Conservation (phyloP, 2,113 vertebrate species). For the Lagopus leucura region DNA sequence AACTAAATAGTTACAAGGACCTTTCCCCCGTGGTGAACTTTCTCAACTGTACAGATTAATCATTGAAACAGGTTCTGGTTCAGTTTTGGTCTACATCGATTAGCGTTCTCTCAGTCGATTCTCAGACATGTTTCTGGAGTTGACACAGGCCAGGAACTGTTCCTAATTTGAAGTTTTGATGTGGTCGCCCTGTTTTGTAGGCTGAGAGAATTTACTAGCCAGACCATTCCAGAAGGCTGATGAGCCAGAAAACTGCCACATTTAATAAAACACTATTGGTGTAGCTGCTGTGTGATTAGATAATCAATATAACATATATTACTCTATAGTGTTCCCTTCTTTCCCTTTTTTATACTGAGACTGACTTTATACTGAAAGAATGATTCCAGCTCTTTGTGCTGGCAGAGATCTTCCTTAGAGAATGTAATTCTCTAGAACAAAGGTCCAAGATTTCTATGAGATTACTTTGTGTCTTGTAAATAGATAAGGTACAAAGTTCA, state of each 20-base stretch:
- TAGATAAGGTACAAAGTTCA: constrained; percentile 10
- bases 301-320: neutral
- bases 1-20: neutral
- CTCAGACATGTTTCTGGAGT: neutral
- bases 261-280: neutral
- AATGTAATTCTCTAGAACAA: constrained; percentile 30
- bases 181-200: neutral
- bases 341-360: neutral
- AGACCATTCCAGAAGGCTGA: neutral
- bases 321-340: neutral
- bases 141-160: neutral
- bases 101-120: neutral
- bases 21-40: neutral
- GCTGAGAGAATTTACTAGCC: neutral
- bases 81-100: neutral
- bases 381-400: neutral
- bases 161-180: neutral
- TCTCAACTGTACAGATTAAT: neutral
- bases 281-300: neutral
- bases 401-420: neutral
- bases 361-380: neutral
- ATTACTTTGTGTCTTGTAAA: constrained; percentile 1
- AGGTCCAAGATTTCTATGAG: constrained; percentile 6
- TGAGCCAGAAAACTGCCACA: constrained; percentile 27
- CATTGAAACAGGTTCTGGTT: neutral